These are phyloP conservation scores for Balearica regulorum DNA, from an alignment of 2,797 vertebrate species.

Conservation along the genomic window DNA sequence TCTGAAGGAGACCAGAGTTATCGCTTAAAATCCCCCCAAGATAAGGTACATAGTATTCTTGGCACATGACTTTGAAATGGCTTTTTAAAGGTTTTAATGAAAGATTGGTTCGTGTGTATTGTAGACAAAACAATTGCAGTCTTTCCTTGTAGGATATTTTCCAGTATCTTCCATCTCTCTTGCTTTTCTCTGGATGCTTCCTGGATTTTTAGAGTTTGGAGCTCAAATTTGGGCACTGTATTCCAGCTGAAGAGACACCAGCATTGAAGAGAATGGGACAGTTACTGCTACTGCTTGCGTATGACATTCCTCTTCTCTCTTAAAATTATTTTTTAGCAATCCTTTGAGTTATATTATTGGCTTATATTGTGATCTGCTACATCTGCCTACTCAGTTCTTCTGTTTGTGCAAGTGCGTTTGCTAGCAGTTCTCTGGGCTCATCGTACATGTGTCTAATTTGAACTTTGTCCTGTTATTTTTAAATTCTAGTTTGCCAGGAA, in stretches of 20 bases:
- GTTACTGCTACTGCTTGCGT: background rate
- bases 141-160: background rate
- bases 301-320: background rate
- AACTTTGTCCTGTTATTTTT: background rate
- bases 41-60: background rate
- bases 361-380: fast-evolving
- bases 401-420: background rate
- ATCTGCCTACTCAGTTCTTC: background rate
- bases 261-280: background rate
- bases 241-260: background rate
- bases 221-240: background rate
- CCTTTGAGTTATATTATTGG: background rate
- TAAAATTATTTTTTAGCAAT: background rate
- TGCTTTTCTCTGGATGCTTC: background rate
- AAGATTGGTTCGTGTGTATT: background rate
- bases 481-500: background rate
- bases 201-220: background rate
- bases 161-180: background rate
- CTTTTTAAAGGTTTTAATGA: background rate
- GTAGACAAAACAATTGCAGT: background rate
- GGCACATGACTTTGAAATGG: background rate
- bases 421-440: background rate
- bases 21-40: background rate
- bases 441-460: fast-evolving
- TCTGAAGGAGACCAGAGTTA: background rate